Evolutionary conservation across 2,113 vertebrate genomes (phyloP), one percentile per base, ranked within the genome.

Genomic region (Amblyopsis rosae): DNA sequence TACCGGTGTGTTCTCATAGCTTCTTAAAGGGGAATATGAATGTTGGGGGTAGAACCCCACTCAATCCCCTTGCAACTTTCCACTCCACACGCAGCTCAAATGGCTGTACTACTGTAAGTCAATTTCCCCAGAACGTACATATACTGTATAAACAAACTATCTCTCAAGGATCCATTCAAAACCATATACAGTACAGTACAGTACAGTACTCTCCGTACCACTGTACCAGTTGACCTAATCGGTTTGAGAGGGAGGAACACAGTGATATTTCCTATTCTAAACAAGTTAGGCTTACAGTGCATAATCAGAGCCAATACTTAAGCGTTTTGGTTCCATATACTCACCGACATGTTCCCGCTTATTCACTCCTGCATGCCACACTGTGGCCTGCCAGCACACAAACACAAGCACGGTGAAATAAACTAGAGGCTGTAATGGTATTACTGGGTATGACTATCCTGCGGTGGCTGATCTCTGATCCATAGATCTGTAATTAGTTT

Each of bases 401-500:
- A 53, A 77, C 56, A 49, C 72, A 70, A 47, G n/a, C 59, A 75
- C 59, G 65, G 73, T 69, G 76, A 72, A 81, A 79, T 55, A 62
- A 74, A 74, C 71, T 72, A 57, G 66, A 75, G 59, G 46, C 67
- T 67, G 71, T 65, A 65, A 63, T 71, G 66, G 58, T 65, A 67
- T 83, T 73, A 73, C 59, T 70, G 65, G 62, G 65, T 67, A 32
- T 72, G n/a, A 79, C 67, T 70, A 65, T 66, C 77, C 74, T 55
- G n/a, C 70, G 61, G 62, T 26, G 35, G 65, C 16, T 60, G 72
- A 79, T 70, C 16, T 72, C 35, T 41, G 35, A 41, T 41, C 35
- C 35, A 41, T 41, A 41, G 35, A 41, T 41, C 35, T 41, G 4
- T 41, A 6, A 41, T 6, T 41, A 6, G 7, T 41, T 41, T 41